Base-by-base conservation (phyloP, 2,888 invertebrate genomes). In the Drosophila monieri region DNA sequence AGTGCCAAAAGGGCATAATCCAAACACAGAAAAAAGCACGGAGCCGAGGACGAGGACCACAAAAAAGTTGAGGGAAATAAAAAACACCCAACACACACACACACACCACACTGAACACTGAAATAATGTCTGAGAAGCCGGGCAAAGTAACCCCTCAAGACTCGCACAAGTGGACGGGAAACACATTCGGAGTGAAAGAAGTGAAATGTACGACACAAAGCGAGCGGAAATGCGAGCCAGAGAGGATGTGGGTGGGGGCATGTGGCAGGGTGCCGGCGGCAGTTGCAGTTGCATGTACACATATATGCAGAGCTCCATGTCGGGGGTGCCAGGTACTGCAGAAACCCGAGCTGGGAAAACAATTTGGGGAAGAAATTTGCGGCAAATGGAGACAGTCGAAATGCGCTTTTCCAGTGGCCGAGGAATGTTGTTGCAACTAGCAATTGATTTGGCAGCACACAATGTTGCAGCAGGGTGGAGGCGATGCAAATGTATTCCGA, bases 1-100 rank as follows among this genome's bases (percentile, higher is more conserved):
- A 81, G 84, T 81, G 84, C 84, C 81, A 84, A 84, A 81, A 84
- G 81, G 81, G 84, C 81, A 84, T 74, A 80, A 77, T 80, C 80
- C 68, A 74, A 68, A 49, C 47, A 39, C 12, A 47, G 27, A 48
- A 41, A 39, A 18, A 53, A 32, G 23, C 48, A 46, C 18, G 39
- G 8, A 41, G 39, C 9, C 15, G 39, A 41, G 39, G 35, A 35
- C 21, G 21, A 23, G 21, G 35, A 35, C 35, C 35, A 35, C 39
- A 30, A 60, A 60, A 66, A 52, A 43, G 30, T n/a, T n/a, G 35
- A 35, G 35, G 6, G n/a, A 32, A 23, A 46, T 47, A 54, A 52
- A 52, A 48, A 61, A 55, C 27, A 62, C 27, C 27, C 27, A 27
- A 27, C 8, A 9, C 9, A 27, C 27, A 27, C n/a, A n/a, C 25